Evolutionary conservation across 2,113 vertebrate genomes (phyloP), one percentile per base, ranked within the genome.

Genomic region (Trematocara variabile): DNA sequence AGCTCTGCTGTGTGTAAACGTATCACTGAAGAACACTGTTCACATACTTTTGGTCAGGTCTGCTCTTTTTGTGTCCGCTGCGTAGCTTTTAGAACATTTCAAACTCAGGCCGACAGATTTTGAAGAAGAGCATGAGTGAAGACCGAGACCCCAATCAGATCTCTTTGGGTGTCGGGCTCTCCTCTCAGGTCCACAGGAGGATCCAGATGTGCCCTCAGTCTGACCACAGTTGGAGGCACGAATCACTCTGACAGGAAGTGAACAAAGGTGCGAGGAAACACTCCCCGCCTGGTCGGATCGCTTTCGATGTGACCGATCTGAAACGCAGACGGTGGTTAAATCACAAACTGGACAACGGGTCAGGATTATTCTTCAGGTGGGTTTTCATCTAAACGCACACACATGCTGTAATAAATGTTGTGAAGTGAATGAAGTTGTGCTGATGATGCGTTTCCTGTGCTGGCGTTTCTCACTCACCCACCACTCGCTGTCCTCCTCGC

Each of bases 401-500:
- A 63, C 33, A 18, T n/a, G 9, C 58, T 63, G 58, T 63, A 63
- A 63, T n/a, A 34, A 63, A 63, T 37, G 58, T 37, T 63, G 58
- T n/a, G 58, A 63, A 63, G 33, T 63, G 30, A 63, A 63, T 63
- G 30, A 63, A 63, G 30, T 28, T 44, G 39, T 37, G 34, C 20
- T 44, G 39, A 73, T 73, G 65, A 73, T 28, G 65, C 2, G 9
- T 77, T 83, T 83, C 52, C 52, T 46, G 20, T 30, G 22, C 37
- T 13, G 55, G 16, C 4, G 3, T 34, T 14, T 12, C 13, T 41
- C 56, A 99, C 98, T 98, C 83, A 99, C 98, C 98, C 97, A 99
- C 98, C 98, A 99, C 94, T 99, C 98, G 20, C 94, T 96, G 95
- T 99, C 98, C 94, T 99, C 98, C 88, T 99, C 98, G 34, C 97